A percentile compares a stretch with the other conserved stretches of the same genome.
Evolutionary conservation across 2,888 invertebrate genomes (phyloP).

Genomic region (Drosophila dives): DNA sequence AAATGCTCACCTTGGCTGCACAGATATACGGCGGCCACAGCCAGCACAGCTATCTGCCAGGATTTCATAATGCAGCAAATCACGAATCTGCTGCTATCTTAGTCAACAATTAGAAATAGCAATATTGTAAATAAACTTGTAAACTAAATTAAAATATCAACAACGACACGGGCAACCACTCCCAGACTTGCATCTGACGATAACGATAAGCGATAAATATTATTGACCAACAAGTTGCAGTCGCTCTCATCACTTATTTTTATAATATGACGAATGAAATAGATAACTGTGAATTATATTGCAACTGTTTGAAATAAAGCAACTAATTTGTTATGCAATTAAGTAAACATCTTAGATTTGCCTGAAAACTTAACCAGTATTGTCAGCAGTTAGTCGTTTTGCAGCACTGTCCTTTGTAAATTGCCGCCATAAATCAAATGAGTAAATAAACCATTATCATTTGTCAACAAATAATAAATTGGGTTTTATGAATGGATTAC

Average conservation of each 20-base stretch:
- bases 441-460: neutral
- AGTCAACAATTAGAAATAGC: slow-evolving; percentile 17
- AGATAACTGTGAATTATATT: neutral
- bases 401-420: slow-evolving; percentile 2
- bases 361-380: neutral
- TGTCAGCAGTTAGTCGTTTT: neutral
- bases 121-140: slow-evolving; percentile 34
- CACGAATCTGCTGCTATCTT: neutral
- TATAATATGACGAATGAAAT: slow-evolving; percentile 22
- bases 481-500: neutral
- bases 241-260: slow-evolving; percentile 11
- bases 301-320: neutral
- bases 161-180: slow-evolving; percentile 62
- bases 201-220: slow-evolving; percentile 36
- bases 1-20: slow-evolving; percentile 74
- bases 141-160: slow-evolving; percentile 35
- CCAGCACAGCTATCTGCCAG: slow-evolving; percentile 77
- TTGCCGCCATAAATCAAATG: slow-evolving; percentile 10
- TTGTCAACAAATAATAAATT: neutral
- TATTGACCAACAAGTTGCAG: slow-evolving; percentile 21
- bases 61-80: slow-evolving; percentile 58
- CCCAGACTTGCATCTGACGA: slow-evolving; percentile 41
- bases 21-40: slow-evolving; percentile 70
- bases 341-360: neutral
- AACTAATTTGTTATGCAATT: neutral